Base-by-base conservation (phyloP, 2,113 vertebrate genomes). In the Xenus cinereus region DNA sequence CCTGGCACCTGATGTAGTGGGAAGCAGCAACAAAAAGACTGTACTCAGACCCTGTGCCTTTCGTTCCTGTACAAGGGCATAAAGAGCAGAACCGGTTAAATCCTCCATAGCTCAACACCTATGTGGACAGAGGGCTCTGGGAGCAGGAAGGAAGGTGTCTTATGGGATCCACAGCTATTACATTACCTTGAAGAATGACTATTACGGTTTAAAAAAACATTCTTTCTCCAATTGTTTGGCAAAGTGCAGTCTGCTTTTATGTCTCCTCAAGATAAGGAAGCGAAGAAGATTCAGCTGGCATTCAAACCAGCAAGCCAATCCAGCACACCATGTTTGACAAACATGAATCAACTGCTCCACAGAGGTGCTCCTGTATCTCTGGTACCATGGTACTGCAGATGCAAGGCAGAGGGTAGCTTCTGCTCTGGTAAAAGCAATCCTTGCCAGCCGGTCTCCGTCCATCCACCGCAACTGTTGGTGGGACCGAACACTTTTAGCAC, bases 321-420 rank as follows among this genome's bases (percentile, higher is more conserved):
- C 72, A 91, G 71, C 50, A 48, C 45, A 35, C 14, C 32, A 0
- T 1, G 0, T 14, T 26, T 41, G 48, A 46, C 77, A 80, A 48
- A 84, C 0, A 0, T 2, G 11, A 64, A 24, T 19, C 1, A 0
- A 39, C 10, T 28, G 64, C 48, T 92, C 48, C 64, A 28, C 48
- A 41, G 45, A 32, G 77, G 30, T 79, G 80, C 26, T 66, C 28
- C 39, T 56, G 24, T 3, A 26, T 3, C 21, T 32, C 32, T 12
- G 32, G 53, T 39, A 64, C 33, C 45, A 20, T 2, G 3, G 64
- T 35, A 50, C 20, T 10, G 54, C 64, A 56, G 59, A 16, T 3
- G 2, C 32, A 39, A 20, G 33, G 69, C 68, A 68, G 14, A 41
- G 21, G 18, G 33, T 14, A 75, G 50, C 27, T 62, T 24, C 66